Percentiles rank a stretch among this genome's conserved stretches.
Evolutionary conservation across 2,113 vertebrate genomes (phyloP).

Genomic region (Dromiciops gliroides): DNA sequence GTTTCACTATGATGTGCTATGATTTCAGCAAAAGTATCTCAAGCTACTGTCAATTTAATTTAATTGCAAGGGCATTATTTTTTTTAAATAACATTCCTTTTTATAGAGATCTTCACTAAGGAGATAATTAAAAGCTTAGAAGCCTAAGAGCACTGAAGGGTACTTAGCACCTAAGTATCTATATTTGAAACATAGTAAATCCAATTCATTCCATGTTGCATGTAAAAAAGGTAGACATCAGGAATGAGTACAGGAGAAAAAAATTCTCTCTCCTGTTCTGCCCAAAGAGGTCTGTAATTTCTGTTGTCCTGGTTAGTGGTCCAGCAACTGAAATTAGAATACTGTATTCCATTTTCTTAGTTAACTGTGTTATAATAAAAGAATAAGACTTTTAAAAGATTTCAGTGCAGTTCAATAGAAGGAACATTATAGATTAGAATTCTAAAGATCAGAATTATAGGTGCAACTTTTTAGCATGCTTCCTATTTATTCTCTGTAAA

Average conservation of each 20-base stretch:
- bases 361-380: not conserved
- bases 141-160: not conserved
- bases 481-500: not conserved
- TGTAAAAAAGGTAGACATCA: not conserved
- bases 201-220: not conserved
- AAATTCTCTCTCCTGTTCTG: not conserved
- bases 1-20: slow-evolving; percentile 10
- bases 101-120: not conserved
- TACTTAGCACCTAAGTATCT: not conserved
- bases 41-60: slow-evolving; percentile 32
- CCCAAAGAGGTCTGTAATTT: not conserved
- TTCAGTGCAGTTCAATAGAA: not conserved
- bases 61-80: not conserved
- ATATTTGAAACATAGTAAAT: not conserved
- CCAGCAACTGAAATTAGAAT: not conserved
- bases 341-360: not conserved
- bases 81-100: not conserved
- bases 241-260: not conserved
- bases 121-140: not conserved
- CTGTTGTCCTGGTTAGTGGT: not conserved
- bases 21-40: slow-evolving; percentile 72
- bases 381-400: not conserved
- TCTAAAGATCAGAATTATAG: not conserved
- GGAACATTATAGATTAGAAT: not conserved
- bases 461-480: not conserved